phyloP scores from a whole-genome alignment of 2,888 invertebrate genomes.

The Drosophila tripunctata region DNA sequence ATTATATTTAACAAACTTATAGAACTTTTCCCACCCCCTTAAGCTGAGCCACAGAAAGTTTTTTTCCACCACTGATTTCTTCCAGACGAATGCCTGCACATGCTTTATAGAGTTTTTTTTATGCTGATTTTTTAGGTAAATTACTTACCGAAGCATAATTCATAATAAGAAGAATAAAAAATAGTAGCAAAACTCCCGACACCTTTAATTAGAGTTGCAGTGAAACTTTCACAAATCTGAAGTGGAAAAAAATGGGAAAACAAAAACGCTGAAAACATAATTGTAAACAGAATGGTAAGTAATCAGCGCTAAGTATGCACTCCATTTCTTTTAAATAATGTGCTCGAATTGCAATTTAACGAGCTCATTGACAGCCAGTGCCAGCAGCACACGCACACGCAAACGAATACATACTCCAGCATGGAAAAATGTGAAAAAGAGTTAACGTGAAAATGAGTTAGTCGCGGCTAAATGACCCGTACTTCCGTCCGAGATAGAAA shows the following conservation, averaged over 20 bases:
- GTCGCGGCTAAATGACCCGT: constrained; percentile 60
- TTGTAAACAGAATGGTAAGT: constrained; percentile 40
- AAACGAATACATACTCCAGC: not conserved
- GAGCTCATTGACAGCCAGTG: constrained; percentile 72
- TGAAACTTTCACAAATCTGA: constrained; percentile 24
- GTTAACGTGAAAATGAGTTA: constrained; percentile 32
- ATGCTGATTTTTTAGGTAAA: constrained; percentile 24
- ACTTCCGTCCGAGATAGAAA: constrained; percentile 36
- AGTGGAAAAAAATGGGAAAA: constrained; percentile 6
- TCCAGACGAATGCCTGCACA: constrained; percentile 24
- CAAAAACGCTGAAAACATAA: constrained; percentile 4
- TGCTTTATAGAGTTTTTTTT: constrained; percentile 24
- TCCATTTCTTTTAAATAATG: constrained; percentile 57
- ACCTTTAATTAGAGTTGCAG: constrained; percentile 65
- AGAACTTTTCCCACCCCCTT: constrained; percentile 7
- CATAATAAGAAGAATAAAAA: constrained; percentile 26
- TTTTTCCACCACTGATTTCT: constrained; percentile 19
- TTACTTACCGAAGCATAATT: constrained; percentile 33
- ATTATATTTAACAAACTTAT: constrained; percentile 32
- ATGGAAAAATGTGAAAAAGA: not conserved
- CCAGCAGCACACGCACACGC: constrained; percentile 3
- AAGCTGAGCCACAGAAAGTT: constrained; percentile 15
- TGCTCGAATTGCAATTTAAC: constrained; percentile 71
- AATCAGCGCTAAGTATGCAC: constrained; percentile 45
- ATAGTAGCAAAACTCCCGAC: constrained; percentile 40